These are phyloP conservation scores for Matsumurasca onukii DNA, from an alignment of 1,140 invertebrate species.

Conservation along the genomic window DNA sequence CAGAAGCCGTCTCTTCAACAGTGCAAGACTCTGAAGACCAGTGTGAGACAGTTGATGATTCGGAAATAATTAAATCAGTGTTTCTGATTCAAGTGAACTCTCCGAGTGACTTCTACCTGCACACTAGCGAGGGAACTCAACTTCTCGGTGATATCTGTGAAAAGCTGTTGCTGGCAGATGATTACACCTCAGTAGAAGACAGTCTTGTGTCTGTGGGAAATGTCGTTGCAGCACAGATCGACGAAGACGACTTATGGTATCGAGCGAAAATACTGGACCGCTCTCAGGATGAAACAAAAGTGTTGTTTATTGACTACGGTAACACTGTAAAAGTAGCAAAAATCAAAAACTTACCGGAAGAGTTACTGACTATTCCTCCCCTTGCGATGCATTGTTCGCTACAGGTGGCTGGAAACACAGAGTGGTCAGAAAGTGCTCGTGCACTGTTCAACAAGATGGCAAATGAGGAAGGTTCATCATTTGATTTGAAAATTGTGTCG, in stretches of 20 bases:
- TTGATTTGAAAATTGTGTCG: background rate
- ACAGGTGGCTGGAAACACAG: conserved; percentile 57
- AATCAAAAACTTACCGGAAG: conserved; percentile 47
- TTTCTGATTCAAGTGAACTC: conserved; percentile 29
- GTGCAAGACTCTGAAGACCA: background rate
- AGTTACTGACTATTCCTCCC: conserved; percentile 45
- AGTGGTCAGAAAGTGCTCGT: conserved; percentile 62
- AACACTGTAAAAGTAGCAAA: conserved; percentile 49
- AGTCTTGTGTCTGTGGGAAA: conserved; percentile 51
- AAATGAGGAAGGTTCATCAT: conserved; percentile 45
- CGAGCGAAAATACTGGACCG: conserved; percentile 62
- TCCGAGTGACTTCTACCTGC: conserved; percentile 36
- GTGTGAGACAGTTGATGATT: no score
- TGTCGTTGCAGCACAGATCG: conserved; percentile 63
- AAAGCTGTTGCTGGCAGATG: conserved; percentile 50
- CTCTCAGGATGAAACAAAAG: conserved; percentile 51
- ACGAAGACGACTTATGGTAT: conserved; percentile 65
- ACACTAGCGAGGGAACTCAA: conserved; percentile 14
- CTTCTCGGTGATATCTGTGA: conserved; percentile 14
- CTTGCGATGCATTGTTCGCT: conserved; percentile 50
- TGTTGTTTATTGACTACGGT: conserved; percentile 61
- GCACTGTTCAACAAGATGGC: conserved; percentile 63
- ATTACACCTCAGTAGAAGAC: conserved; percentile 52
- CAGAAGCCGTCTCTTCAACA: no score
- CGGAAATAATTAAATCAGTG: conserved; percentile 10